A percentile compares a stretch with the other conserved stretches of the same genome.
These are phyloP conservation scores for Diplazon laetatorius DNA, from an alignment of 2,888 invertebrate genomes.

Conservation along the genomic window DNA sequence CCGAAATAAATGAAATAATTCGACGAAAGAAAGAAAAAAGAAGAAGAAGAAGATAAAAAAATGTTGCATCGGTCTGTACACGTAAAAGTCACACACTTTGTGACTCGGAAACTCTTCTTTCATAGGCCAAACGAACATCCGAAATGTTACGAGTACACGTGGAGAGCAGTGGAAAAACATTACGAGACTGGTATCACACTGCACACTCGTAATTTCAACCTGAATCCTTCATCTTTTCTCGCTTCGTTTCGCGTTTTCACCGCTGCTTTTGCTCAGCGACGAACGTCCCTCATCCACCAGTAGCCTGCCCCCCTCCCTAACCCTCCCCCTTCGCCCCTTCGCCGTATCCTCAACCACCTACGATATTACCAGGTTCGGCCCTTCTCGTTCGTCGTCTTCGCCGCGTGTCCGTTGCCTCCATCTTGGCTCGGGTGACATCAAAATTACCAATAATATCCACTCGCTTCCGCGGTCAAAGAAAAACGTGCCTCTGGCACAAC, in stretches of 20 bases:
- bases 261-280: slow-evolving; percentile 16
- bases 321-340: slow-evolving; percentile 5
- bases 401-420: not conserved
- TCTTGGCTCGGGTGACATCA: slow-evolving; percentile 49
- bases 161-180: slow-evolving; percentile 63
- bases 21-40: not conserved
- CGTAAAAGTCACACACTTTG: slow-evolving; percentile 27
- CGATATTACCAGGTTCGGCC: slow-evolving; percentile 9
- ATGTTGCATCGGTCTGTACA: slow-evolving; percentile 3
- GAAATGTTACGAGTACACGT: slow-evolving; percentile 53
- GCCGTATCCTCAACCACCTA: slow-evolving; percentile 28
- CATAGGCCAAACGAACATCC: slow-evolving; percentile 65
- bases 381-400: not conserved
- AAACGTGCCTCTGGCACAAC: slow-evolving; percentile 66
- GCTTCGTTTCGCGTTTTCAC: slow-evolving; percentile 60
- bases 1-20: not conserved
- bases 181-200: slow-evolving; percentile 72
- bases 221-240: slow-evolving; percentile 61
- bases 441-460: slow-evolving; percentile 78
- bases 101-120: slow-evolving; percentile 48
- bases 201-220: slow-evolving; percentile 73
- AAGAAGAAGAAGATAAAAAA: not conserved
- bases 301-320: no score
- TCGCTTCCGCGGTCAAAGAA: slow-evolving; percentile 67
- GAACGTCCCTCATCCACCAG: slow-evolving; percentile 11